These are phyloP conservation scores for Camponotus pennsylvanicus DNA, from an alignment of 1,140 invertebrate species.

Conservation along the genomic window DNA sequence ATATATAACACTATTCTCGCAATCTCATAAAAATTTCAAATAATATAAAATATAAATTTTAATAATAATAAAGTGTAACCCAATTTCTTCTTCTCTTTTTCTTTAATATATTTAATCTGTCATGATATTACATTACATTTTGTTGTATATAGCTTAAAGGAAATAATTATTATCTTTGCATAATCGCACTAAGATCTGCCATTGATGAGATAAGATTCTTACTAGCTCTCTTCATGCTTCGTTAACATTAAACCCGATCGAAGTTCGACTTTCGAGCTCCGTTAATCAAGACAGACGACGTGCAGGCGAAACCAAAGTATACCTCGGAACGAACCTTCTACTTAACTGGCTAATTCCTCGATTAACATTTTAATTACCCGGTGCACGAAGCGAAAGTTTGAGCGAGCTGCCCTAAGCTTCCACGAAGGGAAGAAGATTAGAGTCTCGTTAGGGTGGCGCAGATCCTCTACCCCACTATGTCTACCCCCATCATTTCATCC, in stretches of 20 bases:
- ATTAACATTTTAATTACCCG: slow-evolving; percentile 73
- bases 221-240: background rate
- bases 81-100: background rate
- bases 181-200: background rate
- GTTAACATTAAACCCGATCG: slow-evolving; percentile 37
- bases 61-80: background rate
- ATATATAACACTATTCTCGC: background rate
- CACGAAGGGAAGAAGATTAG: slow-evolving; percentile 71
- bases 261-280: slow-evolving; percentile 24
- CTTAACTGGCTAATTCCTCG: slow-evolving; percentile 65
- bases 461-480: background rate
- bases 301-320: slow-evolving; percentile 43
- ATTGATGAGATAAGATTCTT: background rate
- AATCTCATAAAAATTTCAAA: slow-evolving; percentile 3
- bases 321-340: slow-evolving; percentile 16
- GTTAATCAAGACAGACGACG: slow-evolving; percentile 58
- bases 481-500: slow-evolving; percentile 65
- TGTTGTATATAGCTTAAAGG: background rate
- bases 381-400: slow-evolving; percentile 54
- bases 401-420: slow-evolving; percentile 50
- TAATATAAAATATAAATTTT: background rate
- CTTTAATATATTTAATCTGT: background rate
- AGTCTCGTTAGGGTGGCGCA: slow-evolving; percentile 65
- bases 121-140: background rate
- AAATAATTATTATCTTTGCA: background rate